A percentile compares a stretch with the other conserved stretches of the same genome.
These are phyloP conservation scores for Oncorhynchus clarkii DNA, from an alignment of 2,113 vertebrate species.

Conservation along the genomic window DNA sequence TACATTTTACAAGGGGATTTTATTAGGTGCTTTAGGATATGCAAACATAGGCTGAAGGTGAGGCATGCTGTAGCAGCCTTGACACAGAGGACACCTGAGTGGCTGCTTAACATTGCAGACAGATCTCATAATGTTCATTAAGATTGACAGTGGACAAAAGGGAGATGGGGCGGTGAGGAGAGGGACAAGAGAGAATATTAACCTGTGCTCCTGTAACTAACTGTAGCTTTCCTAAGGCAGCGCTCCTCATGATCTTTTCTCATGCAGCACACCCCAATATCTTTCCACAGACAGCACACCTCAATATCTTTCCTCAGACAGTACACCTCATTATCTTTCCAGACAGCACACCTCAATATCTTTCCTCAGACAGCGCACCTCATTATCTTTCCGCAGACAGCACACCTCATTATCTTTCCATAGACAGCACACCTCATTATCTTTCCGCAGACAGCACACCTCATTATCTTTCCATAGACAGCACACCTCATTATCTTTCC, in stretches of 20 bases:
- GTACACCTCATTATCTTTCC: too few relatives aligned
- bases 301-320: too few relatives aligned
- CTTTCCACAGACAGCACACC: too few relatives aligned
- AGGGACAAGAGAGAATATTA: constrained; percentile 96
- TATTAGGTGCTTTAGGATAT: constrained; percentile 99
- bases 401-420: too few relatives aligned
- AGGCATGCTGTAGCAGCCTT: constrained; percentile 91
- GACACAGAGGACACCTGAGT: constrained; percentile 91
- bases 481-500: too few relatives aligned
- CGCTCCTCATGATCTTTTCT: neutral
- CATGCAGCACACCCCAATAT: too few relatives aligned
- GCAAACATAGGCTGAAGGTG: constrained; percentile 97
- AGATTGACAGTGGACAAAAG: constrained; percentile 90
- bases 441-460: too few relatives aligned
- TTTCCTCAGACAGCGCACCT: too few relatives aligned
- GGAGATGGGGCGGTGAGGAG: constrained; percentile 72
- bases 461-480: too few relatives aligned
- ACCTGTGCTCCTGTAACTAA: constrained; percentile 95
- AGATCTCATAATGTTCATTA: constrained; percentile 98
- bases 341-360: too few relatives aligned
- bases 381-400: too few relatives aligned
- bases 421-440: too few relatives aligned
- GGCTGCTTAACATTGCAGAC: constrained; percentile 98
- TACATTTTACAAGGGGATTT: constrained; percentile 99
- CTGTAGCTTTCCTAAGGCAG: constrained; percentile 88